phyloP scores from a whole-genome alignment of 2,113 vertebrate species.

The cat (Felis catus) region DNA sequence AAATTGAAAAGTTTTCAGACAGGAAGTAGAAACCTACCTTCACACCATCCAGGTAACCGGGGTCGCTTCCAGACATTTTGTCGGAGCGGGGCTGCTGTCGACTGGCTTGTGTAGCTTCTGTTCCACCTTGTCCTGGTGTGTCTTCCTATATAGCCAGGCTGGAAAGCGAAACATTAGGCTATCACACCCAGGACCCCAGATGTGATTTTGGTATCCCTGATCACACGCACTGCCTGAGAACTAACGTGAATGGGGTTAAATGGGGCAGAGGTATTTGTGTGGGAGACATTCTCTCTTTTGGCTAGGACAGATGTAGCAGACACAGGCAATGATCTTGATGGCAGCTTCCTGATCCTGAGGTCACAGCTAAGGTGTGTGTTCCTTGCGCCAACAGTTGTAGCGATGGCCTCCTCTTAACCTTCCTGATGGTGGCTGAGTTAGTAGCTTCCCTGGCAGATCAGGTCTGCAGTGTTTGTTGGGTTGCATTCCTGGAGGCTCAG shows the following conservation, averaged over 20 bases:
- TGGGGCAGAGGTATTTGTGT: neutral
- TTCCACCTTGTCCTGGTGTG: neutral
- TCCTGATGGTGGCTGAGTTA: neutral
- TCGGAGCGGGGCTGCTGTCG: neutral
- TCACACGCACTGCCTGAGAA: neutral
- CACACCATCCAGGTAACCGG: neutral
- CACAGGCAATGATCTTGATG: neutral
- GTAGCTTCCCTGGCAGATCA: neutral
- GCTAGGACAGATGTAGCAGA: neutral
- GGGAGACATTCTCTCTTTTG: neutral
- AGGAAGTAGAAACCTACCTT: neutral
- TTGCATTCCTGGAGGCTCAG: neutral
- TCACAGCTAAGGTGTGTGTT: neutral
- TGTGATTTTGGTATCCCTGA: neutral
- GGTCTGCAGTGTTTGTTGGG: neutral
- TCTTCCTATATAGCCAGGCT: neutral
- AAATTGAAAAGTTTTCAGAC: neutral
- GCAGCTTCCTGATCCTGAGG: neutral
- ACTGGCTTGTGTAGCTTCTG: neutral
- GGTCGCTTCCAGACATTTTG: neutral
- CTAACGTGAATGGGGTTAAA: neutral
- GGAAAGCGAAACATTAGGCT: neutral
- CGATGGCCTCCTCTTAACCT: neutral
- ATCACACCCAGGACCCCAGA: neutral
- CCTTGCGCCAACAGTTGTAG: neutral